Conservation (phyloP, 2,113 vertebrate species). For the Pimephales promelas region DNA sequence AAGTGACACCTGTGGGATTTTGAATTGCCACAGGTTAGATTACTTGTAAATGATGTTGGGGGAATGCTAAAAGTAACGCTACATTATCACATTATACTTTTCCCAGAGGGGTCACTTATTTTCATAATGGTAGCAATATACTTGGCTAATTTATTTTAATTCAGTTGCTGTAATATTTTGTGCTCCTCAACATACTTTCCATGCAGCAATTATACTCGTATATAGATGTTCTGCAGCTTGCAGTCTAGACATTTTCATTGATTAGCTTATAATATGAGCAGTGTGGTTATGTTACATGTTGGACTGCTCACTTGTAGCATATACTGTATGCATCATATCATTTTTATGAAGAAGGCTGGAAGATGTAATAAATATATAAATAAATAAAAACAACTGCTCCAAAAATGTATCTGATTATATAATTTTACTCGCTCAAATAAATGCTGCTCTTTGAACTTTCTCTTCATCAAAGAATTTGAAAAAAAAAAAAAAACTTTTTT, state of each 20-base stretch:
- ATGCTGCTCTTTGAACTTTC: no score
- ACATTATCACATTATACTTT: neutral
- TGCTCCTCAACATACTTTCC: neutral
- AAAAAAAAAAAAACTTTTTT: no score
- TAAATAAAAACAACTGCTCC: no score
- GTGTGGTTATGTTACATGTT: neutral
- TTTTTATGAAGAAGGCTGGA: neutral
- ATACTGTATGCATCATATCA: neutral
- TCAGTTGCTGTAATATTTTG: neutral
- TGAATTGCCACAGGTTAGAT: neutral
- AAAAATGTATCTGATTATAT: neutral
- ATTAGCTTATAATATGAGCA: neutral
- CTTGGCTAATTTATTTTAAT: neutral
- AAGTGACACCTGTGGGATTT: constrained; percentile 16
- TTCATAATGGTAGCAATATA: neutral
- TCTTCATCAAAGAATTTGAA: no score
- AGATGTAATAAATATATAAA: neutral
- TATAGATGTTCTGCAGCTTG: constrained; percentile 5
- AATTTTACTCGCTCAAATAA: neutral
- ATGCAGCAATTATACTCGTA: neutral
- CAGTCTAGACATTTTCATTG: neutral
- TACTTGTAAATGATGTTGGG: neutral
- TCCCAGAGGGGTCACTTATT: neutral
- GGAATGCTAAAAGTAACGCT: neutral
- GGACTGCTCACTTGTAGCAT: neutral